Base-by-base conservation (phyloP, 2,797 vertebrate species). In the Euphonia xanthogaster region DNA sequence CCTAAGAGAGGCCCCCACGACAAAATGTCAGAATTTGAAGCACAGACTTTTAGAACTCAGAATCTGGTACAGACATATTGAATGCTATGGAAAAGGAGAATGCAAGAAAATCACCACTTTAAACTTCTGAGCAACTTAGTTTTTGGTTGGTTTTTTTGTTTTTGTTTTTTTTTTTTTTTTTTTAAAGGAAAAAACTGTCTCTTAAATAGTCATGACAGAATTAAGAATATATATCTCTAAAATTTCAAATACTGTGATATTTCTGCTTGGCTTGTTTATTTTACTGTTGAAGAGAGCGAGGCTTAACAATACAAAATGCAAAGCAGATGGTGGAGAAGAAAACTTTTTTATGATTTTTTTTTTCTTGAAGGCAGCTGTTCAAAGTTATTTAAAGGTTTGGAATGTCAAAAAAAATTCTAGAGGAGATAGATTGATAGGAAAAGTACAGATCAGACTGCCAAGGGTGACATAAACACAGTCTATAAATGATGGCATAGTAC, bases 301-400 rank as follows among this genome's bases (percentile, higher is more conserved):
- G 55, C 27, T 77, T 80, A 88, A 88, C 89, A 95, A 95, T 84
- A 65, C 19, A 83, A 94, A 97, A 94, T 18, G 23, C 62, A 91
- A 95, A 90, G 72, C 91, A 96, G 93, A 94, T 94, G 96, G 93
- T 51, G 9, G 20, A 68, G 58, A 74, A 80, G 53, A 90, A 85
- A 95, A 91, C 45, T 72, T 83, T 50, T 50, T 37, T 12, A 51
- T 24, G 3, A 23, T 39, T 71, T 88, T 88, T 82, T 87, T 92
- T 45, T 20, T 20, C 66, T n/a, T n/a, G 10, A 91, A 89, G 68
- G 72, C 87, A 97, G 85, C 90, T 95, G 91, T 77, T 96, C 87
- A 72, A 95, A 91, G 85, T 78, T 96, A 94, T 95, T 96, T 97
- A 96, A 86, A 51, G 92, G 66, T 88, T 86, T 88, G 90, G 90